Conservation (phyloP, 2,888 invertebrate species). For the Listrodromus nycthemerus region DNA sequence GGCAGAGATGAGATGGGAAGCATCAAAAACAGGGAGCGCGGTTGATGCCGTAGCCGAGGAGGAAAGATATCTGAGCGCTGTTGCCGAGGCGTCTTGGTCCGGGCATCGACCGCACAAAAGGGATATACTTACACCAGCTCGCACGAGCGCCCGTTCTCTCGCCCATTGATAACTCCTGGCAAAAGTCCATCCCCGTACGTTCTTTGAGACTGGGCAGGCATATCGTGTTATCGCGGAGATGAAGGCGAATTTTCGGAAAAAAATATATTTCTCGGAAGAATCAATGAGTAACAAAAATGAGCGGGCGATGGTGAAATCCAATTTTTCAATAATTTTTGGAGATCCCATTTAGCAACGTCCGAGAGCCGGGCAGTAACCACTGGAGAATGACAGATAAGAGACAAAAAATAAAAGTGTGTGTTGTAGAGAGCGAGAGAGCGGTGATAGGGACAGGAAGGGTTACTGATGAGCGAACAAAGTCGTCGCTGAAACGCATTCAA, state of each 20-base stretch:
- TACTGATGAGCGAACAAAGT: slow-evolving; percentile 3
- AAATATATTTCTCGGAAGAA: not conserved
- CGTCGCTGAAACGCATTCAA: not conserved
- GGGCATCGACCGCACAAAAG: slow-evolving; percentile 47
- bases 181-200: not conserved
- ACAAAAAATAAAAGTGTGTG: not conserved
- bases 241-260: not conserved
- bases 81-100: slow-evolving; percentile 29
- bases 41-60: not conserved
- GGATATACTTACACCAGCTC: slow-evolving; percentile 28
- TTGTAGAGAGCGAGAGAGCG: not conserved
- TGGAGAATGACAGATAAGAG: not conserved
- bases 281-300: not conserved
- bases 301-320: no score
- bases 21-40: slow-evolving; percentile 43
- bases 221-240: slow-evolving; percentile 32
- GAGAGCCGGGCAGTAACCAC: no score
- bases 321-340: no score
- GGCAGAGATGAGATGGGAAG: not conserved
- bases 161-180: slow-evolving; percentile 36
- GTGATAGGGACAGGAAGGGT: not conserved
- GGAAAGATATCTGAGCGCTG: slow-evolving; percentile 15
- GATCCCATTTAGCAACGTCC: no score
- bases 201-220: not conserved
- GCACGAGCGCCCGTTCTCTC: not conserved